Evolutionary conservation across 1,140 invertebrate species (phyloP).

Genomic region (Drosophila lacteicornis): DNA sequence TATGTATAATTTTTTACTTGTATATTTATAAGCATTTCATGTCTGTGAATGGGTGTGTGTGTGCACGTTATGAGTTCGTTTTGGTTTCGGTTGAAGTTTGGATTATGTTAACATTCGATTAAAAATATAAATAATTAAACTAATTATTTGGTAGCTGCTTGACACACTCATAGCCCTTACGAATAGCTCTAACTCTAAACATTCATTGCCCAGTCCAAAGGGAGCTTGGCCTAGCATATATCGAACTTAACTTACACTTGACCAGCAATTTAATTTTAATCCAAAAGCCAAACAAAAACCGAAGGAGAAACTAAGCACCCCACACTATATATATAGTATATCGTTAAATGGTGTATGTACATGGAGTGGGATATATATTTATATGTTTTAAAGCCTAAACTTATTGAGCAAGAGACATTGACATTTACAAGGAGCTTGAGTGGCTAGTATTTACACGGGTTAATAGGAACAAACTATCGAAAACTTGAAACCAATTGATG

Average conservation of each 20-base stretch:
- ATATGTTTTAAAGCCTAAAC: slow-evolving; percentile 49
- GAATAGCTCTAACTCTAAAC: slow-evolving; percentile 27
- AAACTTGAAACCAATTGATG: slow-evolving; percentile 77
- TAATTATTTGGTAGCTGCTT: slow-evolving; percentile 79
- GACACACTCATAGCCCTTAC: slow-evolving; percentile 43
- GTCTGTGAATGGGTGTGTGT: slow-evolving; percentile 35
- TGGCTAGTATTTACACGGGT: slow-evolving; percentile 57
- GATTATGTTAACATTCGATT: slow-evolving; percentile 65
- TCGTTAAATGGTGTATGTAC: slow-evolving; percentile 37
- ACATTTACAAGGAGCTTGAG: slow-evolving; percentile 42
- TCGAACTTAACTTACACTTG: slow-evolving; percentile 62
- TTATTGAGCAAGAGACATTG: slow-evolving; percentile 72
- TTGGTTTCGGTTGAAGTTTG: slow-evolving; percentile 54
- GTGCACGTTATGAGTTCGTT: slow-evolving; percentile 28
- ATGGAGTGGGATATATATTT: slow-evolving; percentile 9
- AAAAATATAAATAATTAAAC: slow-evolving; percentile 77
- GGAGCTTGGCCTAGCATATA: slow-evolving; percentile 19
- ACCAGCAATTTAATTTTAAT: slow-evolving; percentile 69
- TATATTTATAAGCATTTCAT: slow-evolving; percentile 54
- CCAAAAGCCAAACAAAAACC: slow-evolving; percentile 48
- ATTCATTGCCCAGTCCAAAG: slow-evolving; percentile 6
- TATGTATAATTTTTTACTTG: slow-evolving; percentile 52
- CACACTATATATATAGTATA: slow-evolving; percentile 13
- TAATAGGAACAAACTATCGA: slow-evolving; percentile 75
- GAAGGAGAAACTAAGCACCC: slow-evolving; percentile 26